phyloP scores from a whole-genome alignment of 2,113 vertebrate species.

The Neolamprologus modestus region DNA sequence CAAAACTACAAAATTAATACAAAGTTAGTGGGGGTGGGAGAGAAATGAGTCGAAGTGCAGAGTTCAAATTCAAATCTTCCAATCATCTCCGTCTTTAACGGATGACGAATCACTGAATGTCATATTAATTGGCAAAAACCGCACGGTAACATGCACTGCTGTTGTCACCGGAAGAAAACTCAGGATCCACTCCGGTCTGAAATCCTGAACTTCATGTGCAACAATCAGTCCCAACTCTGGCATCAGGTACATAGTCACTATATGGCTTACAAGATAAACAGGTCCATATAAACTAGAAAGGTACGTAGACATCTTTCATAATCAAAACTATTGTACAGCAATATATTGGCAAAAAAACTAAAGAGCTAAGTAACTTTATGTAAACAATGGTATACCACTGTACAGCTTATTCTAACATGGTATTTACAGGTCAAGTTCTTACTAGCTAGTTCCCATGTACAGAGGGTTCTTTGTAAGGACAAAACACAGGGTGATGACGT shows the following conservation, averaged over 20 bases:
- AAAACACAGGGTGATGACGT: slow-evolving; percentile 68
- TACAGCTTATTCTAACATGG: slow-evolving; percentile 80
- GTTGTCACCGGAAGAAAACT: slow-evolving; percentile 16
- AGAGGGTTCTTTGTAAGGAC: slow-evolving; percentile 73
- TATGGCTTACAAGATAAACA: slow-evolving; percentile 82
- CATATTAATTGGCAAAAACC: slow-evolving; percentile 59
- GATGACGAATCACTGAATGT: slow-evolving; percentile 3
- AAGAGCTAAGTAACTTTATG: slow-evolving; percentile 84
- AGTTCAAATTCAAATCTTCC: neutral
- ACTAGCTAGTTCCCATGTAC: slow-evolving; percentile 48
- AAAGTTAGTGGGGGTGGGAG: neutral
- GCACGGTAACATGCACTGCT: slow-evolving; percentile 6
- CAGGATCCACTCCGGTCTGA: slow-evolving; percentile 1
- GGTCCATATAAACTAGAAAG: slow-evolving; percentile 78
- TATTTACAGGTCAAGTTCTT: slow-evolving; percentile 82
- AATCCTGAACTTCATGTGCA: slow-evolving; percentile 66
- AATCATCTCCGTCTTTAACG: neutral
- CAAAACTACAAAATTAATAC: slow-evolving; percentile 37
- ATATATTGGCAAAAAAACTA: slow-evolving; percentile 78
- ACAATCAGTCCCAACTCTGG: slow-evolving; percentile 72
- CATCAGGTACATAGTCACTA: slow-evolving; percentile 64
- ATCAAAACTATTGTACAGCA: slow-evolving; percentile 70
- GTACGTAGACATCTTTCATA: slow-evolving; percentile 70
- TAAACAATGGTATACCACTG: slow-evolving; percentile 93
- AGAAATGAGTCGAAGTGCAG: neutral